Base-by-base conservation (phyloP, 2,113 vertebrate genomes). In the Motacilla tschutschensis region DNA sequence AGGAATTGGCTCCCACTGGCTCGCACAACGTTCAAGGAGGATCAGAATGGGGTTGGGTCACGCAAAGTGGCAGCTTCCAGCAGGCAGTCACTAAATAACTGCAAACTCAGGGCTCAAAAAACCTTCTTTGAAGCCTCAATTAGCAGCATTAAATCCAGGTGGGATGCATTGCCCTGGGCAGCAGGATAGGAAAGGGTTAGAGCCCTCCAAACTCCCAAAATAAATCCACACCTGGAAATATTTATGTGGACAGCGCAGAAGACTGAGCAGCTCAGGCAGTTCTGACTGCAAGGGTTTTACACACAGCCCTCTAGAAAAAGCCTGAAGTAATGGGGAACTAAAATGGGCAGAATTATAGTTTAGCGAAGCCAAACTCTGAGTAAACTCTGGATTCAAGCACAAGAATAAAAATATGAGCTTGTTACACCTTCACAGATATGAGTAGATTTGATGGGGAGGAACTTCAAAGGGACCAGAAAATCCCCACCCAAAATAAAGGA, bases 121-220 rank as follows among this genome's bases (percentile, higher is more conserved):
- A 31, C 3, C 17, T 69, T 40, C 14, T 55, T 66, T 55, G 26
- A 75, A 76, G n/a, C 16, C 29, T 81, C 71, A 60, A 6, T 53
- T 29, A 36, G 16, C 33, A 59, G 14, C 2, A 0, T n/a, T 60
- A 88, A 74, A 55, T 65, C 38, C 36, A 65, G 25, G 22, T 12
- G 26, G 47, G 40, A 63, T 2, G 2, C 3, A 0, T 53, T 67
- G 14, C 33, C 26, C 0, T 0, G 12, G 25, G 31, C 25, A 67
- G 31, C 15, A 84, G 63, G 10, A 84, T 35, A n/a, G 38, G n/a
- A 36, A 62, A 79, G 18, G 16, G 46, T 87, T 65, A 29, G 29
- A 88, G 47, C 15, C 5, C 26, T 86, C 26, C 1, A 3, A 62
- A 64, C 14, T 67, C 54, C 31, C 1, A 0, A 84, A 76, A 70